Evolutionary conservation across 2,888 invertebrate species (phyloP).

Genomic region (Pollenia labialis): DNA sequence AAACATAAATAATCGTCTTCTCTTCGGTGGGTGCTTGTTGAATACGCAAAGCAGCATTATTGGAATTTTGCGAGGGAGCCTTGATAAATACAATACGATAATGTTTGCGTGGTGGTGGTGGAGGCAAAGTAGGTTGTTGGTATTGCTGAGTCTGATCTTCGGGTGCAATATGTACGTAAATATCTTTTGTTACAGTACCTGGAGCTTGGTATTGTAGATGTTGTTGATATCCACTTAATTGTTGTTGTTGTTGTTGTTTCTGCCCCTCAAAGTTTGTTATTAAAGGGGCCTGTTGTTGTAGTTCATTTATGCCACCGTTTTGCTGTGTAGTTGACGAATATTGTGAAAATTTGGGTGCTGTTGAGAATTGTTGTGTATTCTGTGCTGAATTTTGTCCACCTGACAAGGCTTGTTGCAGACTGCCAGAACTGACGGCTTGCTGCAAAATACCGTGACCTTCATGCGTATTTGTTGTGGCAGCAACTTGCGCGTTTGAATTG

Average conservation of each 20-base stretch:
- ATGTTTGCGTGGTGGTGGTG: conserved; percentile 81
- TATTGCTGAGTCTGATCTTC: conserved; percentile 80
- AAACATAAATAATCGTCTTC: conserved; percentile 83
- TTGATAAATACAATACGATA: conserved; percentile 84
- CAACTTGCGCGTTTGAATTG: conserved; percentile 4
- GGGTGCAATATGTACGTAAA: conserved; percentile 83
- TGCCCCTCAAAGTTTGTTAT: conserved; percentile 41
- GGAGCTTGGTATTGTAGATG: conserved; percentile 67
- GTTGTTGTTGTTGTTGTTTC: conserved; percentile 55
- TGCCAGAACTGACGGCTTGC: conserved; percentile 77
- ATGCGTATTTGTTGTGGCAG: conserved; percentile 25
- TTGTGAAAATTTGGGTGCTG: conserved; percentile 52
- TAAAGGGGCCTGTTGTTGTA: conserved; percentile 54
- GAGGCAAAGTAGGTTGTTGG: conserved; percentile 73
- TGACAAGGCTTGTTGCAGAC: conserved; percentile 75
- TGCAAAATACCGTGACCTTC: conserved; percentile 76
- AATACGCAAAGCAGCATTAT: conserved; percentile 77
- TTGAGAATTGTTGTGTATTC: conserved; percentile 58
- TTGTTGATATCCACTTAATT: conserved; percentile 66
- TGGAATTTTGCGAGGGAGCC: conserved; percentile 79
- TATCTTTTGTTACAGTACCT: conserved; percentile 82
- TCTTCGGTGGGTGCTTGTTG: conserved; percentile 82
- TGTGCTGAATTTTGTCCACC: conserved; percentile 44
- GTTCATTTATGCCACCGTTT: conserved; percentile 13
- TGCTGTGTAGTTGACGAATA: conserved; percentile 58